Evolutionary conservation across 2,113 vertebrate genomes (phyloP).

Genomic region (Siniperca knerii): DNA sequence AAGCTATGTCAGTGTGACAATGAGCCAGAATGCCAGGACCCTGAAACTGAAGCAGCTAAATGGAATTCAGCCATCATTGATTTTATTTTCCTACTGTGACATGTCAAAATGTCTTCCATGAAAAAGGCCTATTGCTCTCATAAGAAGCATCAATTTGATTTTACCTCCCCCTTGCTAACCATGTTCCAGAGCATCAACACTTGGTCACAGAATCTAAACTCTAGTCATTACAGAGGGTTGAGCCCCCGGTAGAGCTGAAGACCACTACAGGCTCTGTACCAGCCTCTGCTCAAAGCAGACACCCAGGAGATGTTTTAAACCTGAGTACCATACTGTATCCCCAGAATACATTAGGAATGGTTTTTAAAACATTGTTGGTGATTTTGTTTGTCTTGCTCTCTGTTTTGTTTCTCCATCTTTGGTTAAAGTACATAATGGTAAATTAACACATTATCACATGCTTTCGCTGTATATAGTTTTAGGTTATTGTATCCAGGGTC

Average conservation of each 20-base stretch:
- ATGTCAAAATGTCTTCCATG: too few relatives aligned
- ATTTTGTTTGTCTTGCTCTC: neutral
- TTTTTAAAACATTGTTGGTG: neutral
- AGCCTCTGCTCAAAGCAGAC: neutral
- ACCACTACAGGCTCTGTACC: neutral
- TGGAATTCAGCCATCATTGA: neutral
- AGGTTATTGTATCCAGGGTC: neutral
- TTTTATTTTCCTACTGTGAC: too few relatives aligned
- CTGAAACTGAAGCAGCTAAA: conserved; percentile 2
- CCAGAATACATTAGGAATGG: neutral
- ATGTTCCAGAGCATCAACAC: neutral
- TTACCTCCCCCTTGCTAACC: too few relatives aligned
- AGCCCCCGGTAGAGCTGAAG: neutral
- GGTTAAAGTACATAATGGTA: neutral
- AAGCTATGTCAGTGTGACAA: neutral
- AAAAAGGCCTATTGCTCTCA: neutral
- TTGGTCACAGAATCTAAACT: neutral
- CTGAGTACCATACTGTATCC: too few relatives aligned
- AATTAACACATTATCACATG: neutral
- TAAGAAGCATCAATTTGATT: neutral
- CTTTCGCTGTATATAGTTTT: neutral
- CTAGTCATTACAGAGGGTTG: neutral
- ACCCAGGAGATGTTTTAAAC: neutral
- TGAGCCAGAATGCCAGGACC: neutral
- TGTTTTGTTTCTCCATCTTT: neutral